phyloP scores from a whole-genome alignment of 2,797 vertebrate species.

The Oreortyx pictus region DNA sequence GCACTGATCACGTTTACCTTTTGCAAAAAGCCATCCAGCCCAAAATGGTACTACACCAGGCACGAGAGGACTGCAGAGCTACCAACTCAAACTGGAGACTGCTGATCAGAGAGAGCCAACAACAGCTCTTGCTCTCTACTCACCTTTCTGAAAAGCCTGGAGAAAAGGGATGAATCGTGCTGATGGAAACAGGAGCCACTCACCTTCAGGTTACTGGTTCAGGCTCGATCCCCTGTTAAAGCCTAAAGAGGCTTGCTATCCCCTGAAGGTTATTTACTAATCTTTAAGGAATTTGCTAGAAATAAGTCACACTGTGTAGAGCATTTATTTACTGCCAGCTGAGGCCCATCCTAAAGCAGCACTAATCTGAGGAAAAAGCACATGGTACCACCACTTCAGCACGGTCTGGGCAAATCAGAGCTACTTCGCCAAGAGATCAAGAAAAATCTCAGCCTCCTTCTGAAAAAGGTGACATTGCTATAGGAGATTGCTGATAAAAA shows the following conservation, averaged over 20 bases:
- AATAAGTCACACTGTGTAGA: neutral
- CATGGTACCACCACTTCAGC: neutral
- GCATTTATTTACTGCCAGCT: neutral
- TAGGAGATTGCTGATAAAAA: neutral
- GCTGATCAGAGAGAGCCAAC: neutral
- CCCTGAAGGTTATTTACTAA: neutral
- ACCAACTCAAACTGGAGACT: neutral
- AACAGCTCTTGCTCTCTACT: neutral
- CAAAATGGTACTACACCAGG: fast-evolving
- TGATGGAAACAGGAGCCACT: neutral
- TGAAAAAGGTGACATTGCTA: neutral
- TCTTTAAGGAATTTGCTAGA: neutral
- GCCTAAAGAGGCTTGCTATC: neutral
- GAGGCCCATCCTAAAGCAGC: neutral
- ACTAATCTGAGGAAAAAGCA: neutral
- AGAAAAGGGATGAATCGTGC: neutral
- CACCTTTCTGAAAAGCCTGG: neutral
- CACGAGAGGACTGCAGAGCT: neutral
- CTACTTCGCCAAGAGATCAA: neutral
- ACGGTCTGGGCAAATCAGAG: neutral
- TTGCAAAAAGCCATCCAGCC: neutral
- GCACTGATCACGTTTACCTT: neutral
- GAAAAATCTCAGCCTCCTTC: neutral
- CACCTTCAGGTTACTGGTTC: neutral
- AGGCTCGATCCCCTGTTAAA: neutral